Evolutionary conservation across 2,888 invertebrate genomes (phyloP).

Genomic region (Hirtodrosophila duncani): DNA sequence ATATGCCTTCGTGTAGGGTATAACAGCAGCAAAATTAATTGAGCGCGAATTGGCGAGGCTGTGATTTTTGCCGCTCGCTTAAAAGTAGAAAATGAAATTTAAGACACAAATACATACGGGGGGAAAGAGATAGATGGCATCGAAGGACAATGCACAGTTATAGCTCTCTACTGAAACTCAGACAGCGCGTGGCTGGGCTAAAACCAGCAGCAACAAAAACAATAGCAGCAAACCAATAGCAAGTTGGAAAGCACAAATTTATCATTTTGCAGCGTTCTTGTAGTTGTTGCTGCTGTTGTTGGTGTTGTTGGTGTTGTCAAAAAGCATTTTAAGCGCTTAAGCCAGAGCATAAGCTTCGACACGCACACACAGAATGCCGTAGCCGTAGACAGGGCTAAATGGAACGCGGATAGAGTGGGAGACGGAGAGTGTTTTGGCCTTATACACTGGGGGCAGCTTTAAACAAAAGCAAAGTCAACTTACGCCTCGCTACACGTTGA

Average conservation of each 20-base stretch:
- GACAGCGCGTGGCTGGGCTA: conserved; percentile 28
- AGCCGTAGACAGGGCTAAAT: too few species aligned
- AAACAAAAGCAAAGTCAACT: conserved; percentile 8
- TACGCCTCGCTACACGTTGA: too few species aligned
- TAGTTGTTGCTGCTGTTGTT: conserved; percentile 7
- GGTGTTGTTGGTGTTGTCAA: conserved; percentile 43
- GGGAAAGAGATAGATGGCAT: background rate
- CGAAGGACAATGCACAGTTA: conserved; percentile 10
- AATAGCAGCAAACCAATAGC: conserved; percentile 19
- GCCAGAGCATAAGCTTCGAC: conserved; percentile 51
- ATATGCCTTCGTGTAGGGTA: too few species aligned
- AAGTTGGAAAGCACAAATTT: conserved; percentile 52
- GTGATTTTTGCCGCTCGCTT: conserved; percentile 46
- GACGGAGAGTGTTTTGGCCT: background rate
- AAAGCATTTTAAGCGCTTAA: conserved; percentile 72
- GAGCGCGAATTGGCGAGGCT: conserved; percentile 66
- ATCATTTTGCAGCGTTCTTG: conserved; percentile 36
- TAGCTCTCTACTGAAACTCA: conserved; percentile 8
- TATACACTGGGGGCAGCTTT: conserved; percentile 15
- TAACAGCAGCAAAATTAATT: conserved; percentile 61
- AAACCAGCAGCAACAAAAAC: conserved; percentile 15
- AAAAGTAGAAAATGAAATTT: conserved; percentile 42
- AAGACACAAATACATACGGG: conserved; percentile 15
- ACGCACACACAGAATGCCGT: too few species aligned
- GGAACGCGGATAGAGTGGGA: too few species aligned